These are phyloP conservation scores for Mobula birostris DNA, from an alignment of 2,113 vertebrate genomes.

Conservation along the genomic window DNA sequence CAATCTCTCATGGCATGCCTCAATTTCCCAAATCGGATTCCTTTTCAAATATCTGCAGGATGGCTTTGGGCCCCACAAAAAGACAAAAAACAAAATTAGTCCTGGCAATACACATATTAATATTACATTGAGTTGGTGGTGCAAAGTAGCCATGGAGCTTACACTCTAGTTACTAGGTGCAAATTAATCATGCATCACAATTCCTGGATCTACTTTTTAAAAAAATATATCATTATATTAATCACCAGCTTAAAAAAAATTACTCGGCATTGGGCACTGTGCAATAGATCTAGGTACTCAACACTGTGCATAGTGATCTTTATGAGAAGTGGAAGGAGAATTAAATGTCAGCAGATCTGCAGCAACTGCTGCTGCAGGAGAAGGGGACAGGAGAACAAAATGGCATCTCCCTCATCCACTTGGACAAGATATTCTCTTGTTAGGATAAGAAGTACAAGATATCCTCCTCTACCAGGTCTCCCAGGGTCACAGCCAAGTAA, in stretches of 20 bases:
- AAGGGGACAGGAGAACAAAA: background rate
- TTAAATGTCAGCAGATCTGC: background rate
- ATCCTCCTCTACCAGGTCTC: background rate
- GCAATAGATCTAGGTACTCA: background rate
- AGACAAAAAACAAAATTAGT: too few relatives aligned
- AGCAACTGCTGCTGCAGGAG: background rate
- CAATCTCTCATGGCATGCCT: too few relatives aligned
- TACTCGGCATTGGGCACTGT: background rate
- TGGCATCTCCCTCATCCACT: background rate
- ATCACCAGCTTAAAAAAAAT: background rate
- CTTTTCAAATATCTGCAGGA: too few relatives aligned
- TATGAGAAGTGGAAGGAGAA: background rate
- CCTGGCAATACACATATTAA: too few relatives aligned
- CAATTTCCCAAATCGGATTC: too few relatives aligned
- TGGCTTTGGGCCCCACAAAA: too few relatives aligned
- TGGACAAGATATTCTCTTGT: background rate
- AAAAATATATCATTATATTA: background rate
- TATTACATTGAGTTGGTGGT: too few relatives aligned
- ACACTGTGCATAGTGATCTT: background rate
- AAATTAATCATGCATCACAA: too few relatives aligned
- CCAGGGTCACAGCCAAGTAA: background rate
- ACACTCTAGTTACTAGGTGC: too few relatives aligned
- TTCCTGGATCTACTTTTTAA: too few relatives aligned
- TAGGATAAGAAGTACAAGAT: background rate
- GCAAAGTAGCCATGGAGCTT: too few relatives aligned